Evolutionary conservation across 2,113 vertebrate species (phyloP).

Genomic region (Alligator sinensis): DNA sequence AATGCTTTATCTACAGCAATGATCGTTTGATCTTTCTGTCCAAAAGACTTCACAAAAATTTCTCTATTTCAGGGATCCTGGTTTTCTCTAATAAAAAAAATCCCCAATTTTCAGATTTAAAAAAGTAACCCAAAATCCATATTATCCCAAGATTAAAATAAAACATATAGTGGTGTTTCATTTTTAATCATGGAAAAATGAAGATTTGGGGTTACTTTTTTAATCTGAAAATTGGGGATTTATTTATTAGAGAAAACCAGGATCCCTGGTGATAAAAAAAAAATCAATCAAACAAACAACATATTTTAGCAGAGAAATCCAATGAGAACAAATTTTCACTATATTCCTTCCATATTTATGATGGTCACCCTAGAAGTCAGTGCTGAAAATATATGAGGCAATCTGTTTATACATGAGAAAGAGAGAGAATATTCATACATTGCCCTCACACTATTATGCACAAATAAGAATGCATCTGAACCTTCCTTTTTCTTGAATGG

Average conservation of each 20-base stretch:
- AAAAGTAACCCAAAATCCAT: too few relatives aligned
- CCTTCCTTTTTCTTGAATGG: not conserved
- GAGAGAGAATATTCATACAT: not conserved
- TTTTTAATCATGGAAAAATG: too few relatives aligned
- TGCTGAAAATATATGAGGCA: not conserved
- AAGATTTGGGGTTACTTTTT: too few relatives aligned
- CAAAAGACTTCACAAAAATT: not conserved
- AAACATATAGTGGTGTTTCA: too few relatives aligned
- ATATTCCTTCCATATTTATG: not conserved
- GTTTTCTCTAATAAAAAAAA: too few relatives aligned
- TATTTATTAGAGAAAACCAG: too few relatives aligned
- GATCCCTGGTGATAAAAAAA: too few relatives aligned
- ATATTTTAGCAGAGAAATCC: not conserved
- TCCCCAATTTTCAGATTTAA: too few relatives aligned
- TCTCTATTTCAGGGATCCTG: too few relatives aligned
- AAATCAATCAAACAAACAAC: not conserved
- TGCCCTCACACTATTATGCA: not conserved
- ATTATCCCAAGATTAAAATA: too few relatives aligned
- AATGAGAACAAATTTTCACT: not conserved
- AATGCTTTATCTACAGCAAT: too few relatives aligned
- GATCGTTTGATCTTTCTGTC: not conserved
- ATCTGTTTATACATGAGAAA: not conserved
- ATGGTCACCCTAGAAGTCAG: not conserved
- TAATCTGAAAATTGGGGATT: too few relatives aligned
- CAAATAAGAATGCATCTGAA: not conserved